Evolutionary conservation across 2,888 invertebrate species (phyloP).

Genomic region (Tetramorium bicarinatum): DNA sequence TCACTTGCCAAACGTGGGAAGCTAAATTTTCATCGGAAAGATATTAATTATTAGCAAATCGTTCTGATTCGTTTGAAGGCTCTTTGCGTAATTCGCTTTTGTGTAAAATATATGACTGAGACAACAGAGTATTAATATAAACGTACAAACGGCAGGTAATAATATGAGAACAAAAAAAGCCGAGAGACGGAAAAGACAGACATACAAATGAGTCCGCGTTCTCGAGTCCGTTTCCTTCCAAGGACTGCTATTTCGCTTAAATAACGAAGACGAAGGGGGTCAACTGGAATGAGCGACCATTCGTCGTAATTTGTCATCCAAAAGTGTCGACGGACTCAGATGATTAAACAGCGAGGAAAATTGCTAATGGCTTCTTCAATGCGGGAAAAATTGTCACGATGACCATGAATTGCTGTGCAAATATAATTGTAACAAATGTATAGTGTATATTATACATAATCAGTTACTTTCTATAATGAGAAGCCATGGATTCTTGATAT

Average conservation of each 20-base stretch:
- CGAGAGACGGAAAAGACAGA: not conserved
- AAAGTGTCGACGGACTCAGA: constrained; percentile 24
- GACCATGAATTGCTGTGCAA: not conserved
- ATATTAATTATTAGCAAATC: not conserved
- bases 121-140: not conserved
- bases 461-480: constrained; percentile 1
- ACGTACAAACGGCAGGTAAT: not conserved
- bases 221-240: constrained; percentile 6
- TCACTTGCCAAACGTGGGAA: not conserved
- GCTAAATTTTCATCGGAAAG: not conserved
- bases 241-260: not conserved
- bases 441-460: not conserved
- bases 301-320: constrained; percentile 30
- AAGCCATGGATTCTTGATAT: not conserved
- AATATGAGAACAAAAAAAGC: not conserved
- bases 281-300: not conserved
- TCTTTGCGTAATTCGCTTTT: not conserved
- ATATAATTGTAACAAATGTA: not conserved
- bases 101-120: not conserved
- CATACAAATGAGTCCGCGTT: constrained; percentile 19
- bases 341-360: constrained; percentile 12
- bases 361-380: not conserved
- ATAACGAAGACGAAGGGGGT: constrained; percentile 29
- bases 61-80: not conserved
- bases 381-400: not conserved